Evolutionary conservation across 2,113 vertebrate species (phyloP).

Genomic region (Odobenus rosmarus): DNA sequence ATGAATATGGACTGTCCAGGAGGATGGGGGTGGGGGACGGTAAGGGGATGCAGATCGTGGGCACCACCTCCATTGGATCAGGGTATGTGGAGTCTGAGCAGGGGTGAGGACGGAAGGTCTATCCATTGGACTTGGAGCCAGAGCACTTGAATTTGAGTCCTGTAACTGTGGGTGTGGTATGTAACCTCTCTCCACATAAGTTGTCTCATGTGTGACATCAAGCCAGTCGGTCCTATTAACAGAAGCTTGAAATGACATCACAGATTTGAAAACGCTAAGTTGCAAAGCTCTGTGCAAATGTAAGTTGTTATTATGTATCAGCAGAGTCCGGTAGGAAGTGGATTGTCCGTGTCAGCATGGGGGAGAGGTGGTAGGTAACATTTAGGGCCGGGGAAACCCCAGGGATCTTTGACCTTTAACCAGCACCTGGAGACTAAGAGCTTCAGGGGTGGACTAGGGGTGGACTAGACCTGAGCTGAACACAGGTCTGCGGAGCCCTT

Average conservation of each 20-base stretch:
- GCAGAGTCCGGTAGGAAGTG: not conserved
- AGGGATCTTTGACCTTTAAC: not conserved
- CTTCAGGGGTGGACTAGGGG: not conserved
- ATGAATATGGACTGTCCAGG: not conserved
- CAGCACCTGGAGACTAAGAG: not conserved
- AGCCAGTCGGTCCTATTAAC: not conserved
- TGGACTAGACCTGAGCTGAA: not conserved
- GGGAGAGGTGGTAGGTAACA: not conserved
- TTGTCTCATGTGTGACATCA: not conserved
- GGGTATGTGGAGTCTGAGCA: not conserved
- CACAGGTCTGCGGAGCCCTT: not conserved
- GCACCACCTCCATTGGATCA: not conserved
- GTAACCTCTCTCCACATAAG: not conserved
- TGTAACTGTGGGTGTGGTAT: rapidly evolving
- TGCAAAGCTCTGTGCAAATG: not conserved
- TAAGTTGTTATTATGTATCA: rapidly evolving
- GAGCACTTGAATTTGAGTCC: not conserved
- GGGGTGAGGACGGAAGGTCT: not conserved
- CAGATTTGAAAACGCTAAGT: not conserved
- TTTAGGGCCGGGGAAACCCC: not conserved
- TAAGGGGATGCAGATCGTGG: too few relatives aligned
- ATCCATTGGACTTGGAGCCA: not conserved
- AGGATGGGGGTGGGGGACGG: not conserved
- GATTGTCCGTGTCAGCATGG: not conserved
- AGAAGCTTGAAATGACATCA: not conserved